Conservation (phyloP, 2,113 vertebrate genomes). For the Helogale parvula region DNA sequence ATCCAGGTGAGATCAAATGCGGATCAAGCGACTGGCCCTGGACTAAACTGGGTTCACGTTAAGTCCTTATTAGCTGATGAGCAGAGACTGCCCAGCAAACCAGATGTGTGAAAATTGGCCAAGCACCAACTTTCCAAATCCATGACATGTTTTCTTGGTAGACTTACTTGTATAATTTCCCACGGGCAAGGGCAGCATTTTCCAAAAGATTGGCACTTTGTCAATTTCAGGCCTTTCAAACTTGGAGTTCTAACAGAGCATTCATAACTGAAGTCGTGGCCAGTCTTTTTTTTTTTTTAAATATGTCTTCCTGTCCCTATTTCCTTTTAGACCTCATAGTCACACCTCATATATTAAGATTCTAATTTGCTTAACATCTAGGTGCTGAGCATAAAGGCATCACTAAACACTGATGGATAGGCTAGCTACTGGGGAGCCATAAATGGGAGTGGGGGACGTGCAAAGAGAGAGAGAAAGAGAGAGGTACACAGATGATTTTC, state of each 20-base stretch:
- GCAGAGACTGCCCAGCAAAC: conserved; percentile 50
- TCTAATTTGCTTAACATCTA: conserved; percentile 77
- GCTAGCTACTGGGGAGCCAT: conserved; percentile 33
- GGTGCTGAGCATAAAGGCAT: conserved; percentile 63
- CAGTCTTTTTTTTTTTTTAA: not conserved
- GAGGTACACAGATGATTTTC: conserved; percentile 60
- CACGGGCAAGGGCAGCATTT: not conserved
- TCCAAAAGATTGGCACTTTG: not conserved
- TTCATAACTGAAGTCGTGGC: not conserved
- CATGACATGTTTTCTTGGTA: conserved; percentile 57
- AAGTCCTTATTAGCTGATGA: conserved; percentile 68
- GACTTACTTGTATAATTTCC: conserved; percentile 43
- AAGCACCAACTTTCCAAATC: conserved; percentile 64
- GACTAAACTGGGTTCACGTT: conserved; percentile 63
- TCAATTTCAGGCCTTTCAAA: conserved; percentile 58
- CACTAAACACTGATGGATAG: conserved; percentile 64
- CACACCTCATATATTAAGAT: conserved; percentile 75
- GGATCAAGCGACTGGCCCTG: not conserved
- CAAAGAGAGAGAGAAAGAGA: not conserved
- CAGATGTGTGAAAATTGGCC: conserved; percentile 72
- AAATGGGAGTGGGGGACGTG: not conserved
- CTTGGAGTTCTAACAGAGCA: conserved; percentile 2
- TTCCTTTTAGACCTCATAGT: conserved; percentile 55
- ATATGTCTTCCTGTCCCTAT: not conserved
- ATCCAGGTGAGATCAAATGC: conserved; percentile 71